Evolutionary conservation across 2,888 invertebrate species (phyloP).

Genomic region (Euclidia mi): DNA sequence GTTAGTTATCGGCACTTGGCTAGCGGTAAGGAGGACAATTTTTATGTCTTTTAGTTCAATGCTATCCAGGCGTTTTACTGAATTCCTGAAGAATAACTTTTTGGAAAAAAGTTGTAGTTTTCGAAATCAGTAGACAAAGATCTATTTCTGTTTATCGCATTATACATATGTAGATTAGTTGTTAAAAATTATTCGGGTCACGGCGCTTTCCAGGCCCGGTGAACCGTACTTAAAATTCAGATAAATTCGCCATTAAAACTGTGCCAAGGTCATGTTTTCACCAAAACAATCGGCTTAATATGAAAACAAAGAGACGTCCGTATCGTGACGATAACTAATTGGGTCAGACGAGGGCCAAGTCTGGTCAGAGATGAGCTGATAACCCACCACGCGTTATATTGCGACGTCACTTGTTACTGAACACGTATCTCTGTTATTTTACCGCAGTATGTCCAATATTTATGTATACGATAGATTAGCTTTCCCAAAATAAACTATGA

Average conservation of each 20-base stretch:
- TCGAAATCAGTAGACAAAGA: too few relatives aligned
- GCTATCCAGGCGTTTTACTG: too few relatives aligned
- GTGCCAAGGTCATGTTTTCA: conserved; percentile 66
- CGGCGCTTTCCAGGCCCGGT: too few relatives aligned
- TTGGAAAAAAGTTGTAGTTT: too few relatives aligned
- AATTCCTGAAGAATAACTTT: too few relatives aligned
- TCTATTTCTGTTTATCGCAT: too few relatives aligned
- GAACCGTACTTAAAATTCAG: too few relatives aligned
- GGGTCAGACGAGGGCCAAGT: conserved; percentile 82
- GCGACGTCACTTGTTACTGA: conserved; percentile 64
- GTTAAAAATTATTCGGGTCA: too few relatives aligned
- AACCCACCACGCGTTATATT: conserved; percentile 74
- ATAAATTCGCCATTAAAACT: conserved; percentile 26
- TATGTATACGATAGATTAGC: neutral
- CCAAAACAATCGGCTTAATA: conserved; percentile 62
- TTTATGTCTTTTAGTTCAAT: too few relatives aligned
- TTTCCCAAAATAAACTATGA: conserved; percentile 25
- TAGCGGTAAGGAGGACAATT: too few relatives aligned
- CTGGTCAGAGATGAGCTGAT: conserved; percentile 78
- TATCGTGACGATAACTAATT: conserved; percentile 80
- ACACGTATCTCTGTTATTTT: conserved; percentile 54
- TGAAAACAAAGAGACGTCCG: conserved; percentile 61
- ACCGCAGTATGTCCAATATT: conserved; percentile 23
- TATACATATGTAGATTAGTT: too few relatives aligned
- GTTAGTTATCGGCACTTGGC: too few relatives aligned